These are phyloP conservation scores for Protomyctophum bolini DNA, from an alignment of 2,113 vertebrate species.

Conservation along the genomic window DNA sequence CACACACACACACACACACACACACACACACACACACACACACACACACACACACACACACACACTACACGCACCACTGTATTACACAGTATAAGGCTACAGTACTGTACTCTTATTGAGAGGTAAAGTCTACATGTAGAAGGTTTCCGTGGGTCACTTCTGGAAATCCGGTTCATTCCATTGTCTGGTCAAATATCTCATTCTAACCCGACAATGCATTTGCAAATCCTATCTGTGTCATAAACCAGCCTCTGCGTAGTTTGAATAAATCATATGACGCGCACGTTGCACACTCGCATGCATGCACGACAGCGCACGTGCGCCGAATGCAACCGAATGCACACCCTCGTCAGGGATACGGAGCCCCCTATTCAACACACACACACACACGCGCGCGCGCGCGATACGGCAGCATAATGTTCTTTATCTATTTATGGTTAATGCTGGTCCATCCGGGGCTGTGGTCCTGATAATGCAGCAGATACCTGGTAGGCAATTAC, in stretches of 20 bases:
- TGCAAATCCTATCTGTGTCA: slow-evolving; percentile 72
- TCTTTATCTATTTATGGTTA: slow-evolving; percentile 80
- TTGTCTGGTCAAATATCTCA: slow-evolving; percentile 78
- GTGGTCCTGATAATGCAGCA: slow-evolving; percentile 70
- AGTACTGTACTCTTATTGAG: too few species aligned
- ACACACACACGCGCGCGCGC: slow-evolving; percentile 23
- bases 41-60: slow-evolving; percentile 12
- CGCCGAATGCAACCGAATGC: slow-evolving; percentile 19
- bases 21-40: background rate
- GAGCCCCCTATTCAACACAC: slow-evolving; percentile 3
- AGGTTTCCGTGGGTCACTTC: slow-evolving; percentile 67
- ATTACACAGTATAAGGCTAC: too few species aligned
- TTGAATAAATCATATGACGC: slow-evolving; percentile 69
- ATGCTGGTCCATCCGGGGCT: slow-evolving; percentile 58
- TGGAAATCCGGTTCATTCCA: slow-evolving; percentile 70
- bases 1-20: slow-evolving; percentile 2
- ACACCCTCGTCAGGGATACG: background rate
- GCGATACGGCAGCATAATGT: slow-evolving; percentile 77
- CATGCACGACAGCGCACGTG: background rate
- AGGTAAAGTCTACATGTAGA: too few species aligned
- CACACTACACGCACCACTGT: background rate
- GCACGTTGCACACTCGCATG: slow-evolving; percentile 25
- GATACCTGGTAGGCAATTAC: slow-evolving; percentile 79
- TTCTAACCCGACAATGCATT: slow-evolving; percentile 74
- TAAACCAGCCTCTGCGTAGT: slow-evolving; percentile 61